phyloP scores from a whole-genome alignment of 1,140 invertebrate genomes.

The Drosophila funebris region DNA sequence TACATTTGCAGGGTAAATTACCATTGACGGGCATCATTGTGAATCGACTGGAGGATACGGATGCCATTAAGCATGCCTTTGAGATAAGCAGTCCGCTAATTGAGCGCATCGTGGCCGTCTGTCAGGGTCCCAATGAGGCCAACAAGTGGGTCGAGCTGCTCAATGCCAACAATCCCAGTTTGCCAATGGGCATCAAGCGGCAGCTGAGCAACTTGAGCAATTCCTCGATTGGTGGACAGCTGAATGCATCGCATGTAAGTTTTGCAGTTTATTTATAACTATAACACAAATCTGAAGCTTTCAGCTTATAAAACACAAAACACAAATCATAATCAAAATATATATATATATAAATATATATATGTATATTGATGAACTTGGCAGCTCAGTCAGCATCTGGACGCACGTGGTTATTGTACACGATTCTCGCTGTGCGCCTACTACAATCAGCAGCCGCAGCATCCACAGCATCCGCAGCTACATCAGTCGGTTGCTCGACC shows the following conservation, averaged over 20 bases:
- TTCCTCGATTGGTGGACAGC: constrained; percentile 73
- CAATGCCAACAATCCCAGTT: constrained; percentile 83
- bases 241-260: constrained; percentile 86
- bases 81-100: constrained; percentile 96
- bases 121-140: constrained; percentile 92
- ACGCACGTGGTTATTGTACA: constrained; percentile 85
- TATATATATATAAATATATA: constrained; percentile 1
- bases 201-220: constrained; percentile 82
- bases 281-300: neutral
- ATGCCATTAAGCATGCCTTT: constrained; percentile 94
- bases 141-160: constrained; percentile 94
- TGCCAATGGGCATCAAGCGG: constrained; percentile 83
- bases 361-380: constrained; percentile 22
- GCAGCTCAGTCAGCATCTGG: constrained; percentile 80
- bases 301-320: constrained; percentile 5
- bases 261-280: neutral
- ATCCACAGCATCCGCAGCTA: constrained; percentile 39
- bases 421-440: constrained; percentile 84
- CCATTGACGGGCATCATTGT: constrained; percentile 93
- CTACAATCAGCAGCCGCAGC: constrained; percentile 46
- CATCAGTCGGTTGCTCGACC: constrained; percentile 44
- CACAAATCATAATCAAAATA: neutral
- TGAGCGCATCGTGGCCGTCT: constrained; percentile 94
- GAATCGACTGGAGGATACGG: constrained; percentile 90
- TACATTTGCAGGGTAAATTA: constrained; percentile 92